phyloP scores from a whole-genome alignment of 1,140 invertebrate genomes.

The Anthonomus grandis region DNA sequence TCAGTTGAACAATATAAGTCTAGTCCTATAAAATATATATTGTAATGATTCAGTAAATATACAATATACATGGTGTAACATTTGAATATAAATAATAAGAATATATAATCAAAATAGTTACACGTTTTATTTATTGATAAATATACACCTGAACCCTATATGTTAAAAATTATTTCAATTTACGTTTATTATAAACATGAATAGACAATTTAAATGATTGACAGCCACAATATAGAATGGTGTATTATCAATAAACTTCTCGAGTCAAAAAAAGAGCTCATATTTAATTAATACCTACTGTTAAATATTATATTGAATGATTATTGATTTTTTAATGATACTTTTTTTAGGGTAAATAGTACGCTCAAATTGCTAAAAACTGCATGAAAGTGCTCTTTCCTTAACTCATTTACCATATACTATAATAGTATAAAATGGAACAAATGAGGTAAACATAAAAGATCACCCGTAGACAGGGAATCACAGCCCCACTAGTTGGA shows the following conservation, averaged over 20 bases:
- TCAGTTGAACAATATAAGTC: constrained; percentile 4
- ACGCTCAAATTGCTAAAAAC: background rate
- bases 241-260: background rate
- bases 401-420: background rate
- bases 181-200: too few species aligned
- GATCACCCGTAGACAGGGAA: constrained; percentile 18
- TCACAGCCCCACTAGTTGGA: constrained; percentile 22
- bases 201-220: too few species aligned
- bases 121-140: background rate
- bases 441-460: constrained; percentile 22
- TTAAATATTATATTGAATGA: too few species aligned
- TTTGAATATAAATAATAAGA: constrained; percentile 3
- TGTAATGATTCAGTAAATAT: constrained; percentile 11
- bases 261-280: background rate
- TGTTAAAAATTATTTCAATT: too few species aligned
- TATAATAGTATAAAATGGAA: constrained; percentile 6
- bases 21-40: constrained; percentile 10
- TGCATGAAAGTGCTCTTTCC: background rate
- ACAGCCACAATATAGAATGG: too few species aligned
- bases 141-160: background rate
- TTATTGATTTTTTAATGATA: too few species aligned
- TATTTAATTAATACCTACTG: constrained; percentile 4
- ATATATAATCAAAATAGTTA: background rate
- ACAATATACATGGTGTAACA: constrained; percentile 1
- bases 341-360: too few species aligned